Base-by-base conservation (phyloP, 2,888 invertebrate species). In the Notodonta ziczac region DNA sequence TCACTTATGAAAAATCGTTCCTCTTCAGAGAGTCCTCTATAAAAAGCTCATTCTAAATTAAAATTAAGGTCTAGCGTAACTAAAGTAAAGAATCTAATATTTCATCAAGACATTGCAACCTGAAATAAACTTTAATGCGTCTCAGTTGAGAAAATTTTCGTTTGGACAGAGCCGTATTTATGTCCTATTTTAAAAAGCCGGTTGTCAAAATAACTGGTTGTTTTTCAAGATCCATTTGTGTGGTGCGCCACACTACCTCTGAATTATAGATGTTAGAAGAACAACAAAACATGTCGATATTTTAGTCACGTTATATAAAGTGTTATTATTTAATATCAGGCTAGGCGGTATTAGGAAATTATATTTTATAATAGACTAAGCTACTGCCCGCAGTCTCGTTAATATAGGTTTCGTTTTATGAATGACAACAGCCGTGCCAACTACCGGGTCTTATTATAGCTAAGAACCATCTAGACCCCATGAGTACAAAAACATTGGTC, bases 11-110 rank as follows among this genome's bases (percentile, higher is more conserved):
- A 93, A 92, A 90, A 93, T 91, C 83, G 91, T 87, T 91, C 84
- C 89, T 90, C 85, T 84, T 83, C 85, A 85, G 80, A 87, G 80
- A 90, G 83, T 87, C 83, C 84, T 89, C 91, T 91, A 91, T 91
- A 93, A 93, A 93, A 93, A 93, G 87, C 89, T 91, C 88, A 91
- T 92, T 91, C 84, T 82, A 90, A 93, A 93, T 93, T 93, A 93
- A 93, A 93, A 93, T 92, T 92, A 91, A 93, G 91, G 90, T 90
- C 90, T 92, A 89, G 86, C 87, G 82, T 86, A 83, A 83, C 87
- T 80, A 82, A 86, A 82, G 84, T 83, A 85, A 81, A 87, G 69
- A 77, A 83, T 83, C 81, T 80, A 80, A 78, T 81, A 85, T 85
- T 83, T 86, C 77, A 74, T 72, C 63, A 52, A 8, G 51, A 8